These are phyloP conservation scores for Erythrolamprus reginae DNA, from an alignment of 2,113 vertebrate species.

Conservation along the genomic window DNA sequence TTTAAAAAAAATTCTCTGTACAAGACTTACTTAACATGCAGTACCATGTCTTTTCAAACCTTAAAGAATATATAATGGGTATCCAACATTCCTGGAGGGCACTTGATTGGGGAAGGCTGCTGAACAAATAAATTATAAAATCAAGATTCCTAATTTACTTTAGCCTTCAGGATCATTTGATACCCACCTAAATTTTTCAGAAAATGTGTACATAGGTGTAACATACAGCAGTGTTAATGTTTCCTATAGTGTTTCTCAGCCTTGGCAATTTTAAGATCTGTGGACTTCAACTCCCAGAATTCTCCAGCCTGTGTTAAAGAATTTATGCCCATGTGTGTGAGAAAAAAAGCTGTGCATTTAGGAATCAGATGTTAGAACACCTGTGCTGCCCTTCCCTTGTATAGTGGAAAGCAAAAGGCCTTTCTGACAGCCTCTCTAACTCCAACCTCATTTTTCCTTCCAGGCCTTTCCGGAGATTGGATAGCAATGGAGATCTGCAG, in stretches of 20 bases:
- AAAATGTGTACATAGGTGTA: no score
- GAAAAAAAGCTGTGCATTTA: not conserved
- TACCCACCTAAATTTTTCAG: not conserved
- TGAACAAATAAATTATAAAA: not conserved
- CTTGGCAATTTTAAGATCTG: not conserved
- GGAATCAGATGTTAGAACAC: not conserved
- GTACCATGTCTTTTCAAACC: not conserved
- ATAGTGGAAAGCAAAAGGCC: not conserved
- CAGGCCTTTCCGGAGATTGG: conserved; percentile 79
- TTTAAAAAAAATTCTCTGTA: not conserved
- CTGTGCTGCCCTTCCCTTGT: not conserved
- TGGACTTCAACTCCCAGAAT: not conserved
- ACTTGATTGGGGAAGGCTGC: not conserved
- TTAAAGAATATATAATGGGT: not conserved
- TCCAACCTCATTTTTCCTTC: not conserved
- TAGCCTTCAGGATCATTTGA: not conserved
- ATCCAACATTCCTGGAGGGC: not conserved
- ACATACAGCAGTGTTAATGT: no score
- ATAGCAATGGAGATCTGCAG: conserved; percentile 73
- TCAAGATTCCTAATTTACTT: not conserved
- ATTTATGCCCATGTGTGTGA: not conserved
- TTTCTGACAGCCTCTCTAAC: not conserved
- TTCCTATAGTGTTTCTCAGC: not conserved
- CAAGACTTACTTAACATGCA: not conserved
- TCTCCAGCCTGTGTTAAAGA: not conserved